A percentile compares a stretch with the other conserved stretches of the same genome.
These are phyloP conservation scores for Pseudotriccus pelzelni DNA, from an alignment of 2,797 vertebrate genomes.

Conservation along the genomic window DNA sequence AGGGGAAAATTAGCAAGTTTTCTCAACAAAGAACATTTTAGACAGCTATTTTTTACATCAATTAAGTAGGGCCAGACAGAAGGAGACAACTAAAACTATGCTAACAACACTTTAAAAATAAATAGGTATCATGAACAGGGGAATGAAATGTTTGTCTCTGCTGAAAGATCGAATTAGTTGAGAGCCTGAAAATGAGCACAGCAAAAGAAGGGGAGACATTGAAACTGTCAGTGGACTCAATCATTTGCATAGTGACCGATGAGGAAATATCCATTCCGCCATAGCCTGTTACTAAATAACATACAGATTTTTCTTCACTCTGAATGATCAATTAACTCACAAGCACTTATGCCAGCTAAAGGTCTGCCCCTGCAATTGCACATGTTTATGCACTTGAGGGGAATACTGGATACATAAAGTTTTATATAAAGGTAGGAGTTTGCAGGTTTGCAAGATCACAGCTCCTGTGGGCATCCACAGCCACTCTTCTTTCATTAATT, in stretches of 20 bases:
- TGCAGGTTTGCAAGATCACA: background rate
- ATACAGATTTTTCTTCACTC: background rate
- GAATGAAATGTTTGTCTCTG: constrained; percentile 10
- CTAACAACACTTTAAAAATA: constrained; percentile 14
- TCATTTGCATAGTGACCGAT: background rate
- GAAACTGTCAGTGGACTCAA: background rate
- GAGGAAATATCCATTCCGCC: background rate
- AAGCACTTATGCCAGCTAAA: background rate
- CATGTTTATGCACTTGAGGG: background rate
- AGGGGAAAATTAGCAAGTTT: background rate
- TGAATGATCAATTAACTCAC: background rate
- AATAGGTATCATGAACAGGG: background rate
- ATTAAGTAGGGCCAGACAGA: constrained; percentile 8
- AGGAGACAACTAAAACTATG: background rate
- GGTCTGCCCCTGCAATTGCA: background rate
- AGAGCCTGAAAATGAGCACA: background rate
- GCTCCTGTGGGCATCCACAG: background rate
- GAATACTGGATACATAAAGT: background rate
- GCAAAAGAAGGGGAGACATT: background rate
- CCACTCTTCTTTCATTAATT: background rate
- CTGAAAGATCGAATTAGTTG: background rate
- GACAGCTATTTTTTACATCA: background rate
- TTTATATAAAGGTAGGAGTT: background rate
- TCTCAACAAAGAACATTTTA: constrained; percentile 20
- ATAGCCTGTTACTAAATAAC: background rate